phyloP scores from a whole-genome alignment of 2,888 invertebrate genomes.

The Sepiola atlantica region DNA sequence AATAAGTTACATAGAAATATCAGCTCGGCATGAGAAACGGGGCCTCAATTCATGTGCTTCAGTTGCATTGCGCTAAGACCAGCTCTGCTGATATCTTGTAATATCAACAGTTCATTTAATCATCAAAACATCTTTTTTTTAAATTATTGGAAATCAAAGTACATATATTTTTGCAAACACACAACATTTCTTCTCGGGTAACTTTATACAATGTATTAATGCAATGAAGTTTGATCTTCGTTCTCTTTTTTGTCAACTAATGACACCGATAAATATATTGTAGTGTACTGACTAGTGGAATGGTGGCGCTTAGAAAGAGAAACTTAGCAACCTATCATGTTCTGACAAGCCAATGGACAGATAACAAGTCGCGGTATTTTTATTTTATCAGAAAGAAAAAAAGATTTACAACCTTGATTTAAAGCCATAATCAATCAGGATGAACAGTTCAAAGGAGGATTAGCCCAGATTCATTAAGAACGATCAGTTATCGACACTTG shows the following conservation, averaged over 20 bases:
- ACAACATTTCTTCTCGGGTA: too few relatives aligned
- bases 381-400: neutral
- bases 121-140: too few relatives aligned
- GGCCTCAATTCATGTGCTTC: too few relatives aligned
- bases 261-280: neutral
- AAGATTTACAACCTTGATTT: neutral
- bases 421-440: conserved; percentile 32
- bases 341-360: conserved; percentile 8
- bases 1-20: too few relatives aligned
- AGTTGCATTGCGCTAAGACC: too few relatives aligned
- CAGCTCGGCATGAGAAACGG: too few relatives aligned
- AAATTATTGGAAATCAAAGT: too few relatives aligned
- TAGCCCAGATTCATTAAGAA: neutral
- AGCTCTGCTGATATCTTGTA: too few relatives aligned
- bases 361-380: neutral
- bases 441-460: conserved; percentile 2
- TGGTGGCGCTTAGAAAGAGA: neutral
- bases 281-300: neutral
- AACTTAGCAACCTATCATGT: neutral
- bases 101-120: too few relatives aligned
- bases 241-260: neutral
- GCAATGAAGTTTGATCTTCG: too few relatives aligned
- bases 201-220: too few relatives aligned
- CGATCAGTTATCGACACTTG: neutral
- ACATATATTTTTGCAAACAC: too few relatives aligned